Evolutionary conservation across 2,888 invertebrate genomes (phyloP).

Genomic region (Schrankia costaestrigalis): DNA sequence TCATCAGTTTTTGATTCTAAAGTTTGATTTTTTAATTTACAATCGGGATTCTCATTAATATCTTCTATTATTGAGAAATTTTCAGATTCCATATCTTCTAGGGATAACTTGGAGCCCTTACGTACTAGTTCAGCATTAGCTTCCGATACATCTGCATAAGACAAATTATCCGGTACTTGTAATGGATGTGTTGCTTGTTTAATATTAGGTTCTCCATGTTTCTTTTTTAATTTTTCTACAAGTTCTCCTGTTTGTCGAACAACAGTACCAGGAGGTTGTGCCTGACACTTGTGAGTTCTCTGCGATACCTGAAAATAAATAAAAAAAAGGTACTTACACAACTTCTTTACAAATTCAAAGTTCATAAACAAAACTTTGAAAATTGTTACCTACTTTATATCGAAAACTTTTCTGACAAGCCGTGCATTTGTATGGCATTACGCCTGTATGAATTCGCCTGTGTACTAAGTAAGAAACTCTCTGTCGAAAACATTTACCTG

Average conservation of each 20-base stretch:
- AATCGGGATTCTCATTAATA: constrained; percentile 32
- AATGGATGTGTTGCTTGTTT: constrained; percentile 6
- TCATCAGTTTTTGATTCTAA: constrained; percentile 33
- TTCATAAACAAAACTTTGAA: too few relatives aligned
- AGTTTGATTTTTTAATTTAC: constrained; percentile 8
- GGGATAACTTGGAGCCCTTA: constrained; percentile 67
- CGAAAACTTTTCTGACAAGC: constrained; percentile 90
- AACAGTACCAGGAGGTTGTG: constrained; percentile 81
- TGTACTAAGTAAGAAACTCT: constrained; percentile 92
- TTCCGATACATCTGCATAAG: constrained; percentile 56
- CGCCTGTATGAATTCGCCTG: constrained; percentile 90
- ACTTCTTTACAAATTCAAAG: too few relatives aligned
- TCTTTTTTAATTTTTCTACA: constrained; percentile 73
- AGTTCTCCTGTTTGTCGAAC: constrained; percentile 71
- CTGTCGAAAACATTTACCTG: constrained; percentile 93
- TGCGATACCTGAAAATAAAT: constrained; percentile 83
- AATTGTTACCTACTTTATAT: constrained; percentile 82
- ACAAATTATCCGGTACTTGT: constrained; percentile 20
- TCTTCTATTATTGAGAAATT: constrained; percentile 62
- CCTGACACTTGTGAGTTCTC: constrained; percentile 89
- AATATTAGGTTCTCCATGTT: constrained; percentile 40
- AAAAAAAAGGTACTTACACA: too few relatives aligned
- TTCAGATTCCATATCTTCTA: constrained; percentile 74
- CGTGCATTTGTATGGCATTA: constrained; percentile 92
- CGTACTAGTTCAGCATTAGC: constrained; percentile 68